A percentile compares a stretch with the other conserved stretches of the same genome.
Conservation (phyloP, 35 echinoderm and acorn worm species). For the Ophioderma brevispina region DNA sequence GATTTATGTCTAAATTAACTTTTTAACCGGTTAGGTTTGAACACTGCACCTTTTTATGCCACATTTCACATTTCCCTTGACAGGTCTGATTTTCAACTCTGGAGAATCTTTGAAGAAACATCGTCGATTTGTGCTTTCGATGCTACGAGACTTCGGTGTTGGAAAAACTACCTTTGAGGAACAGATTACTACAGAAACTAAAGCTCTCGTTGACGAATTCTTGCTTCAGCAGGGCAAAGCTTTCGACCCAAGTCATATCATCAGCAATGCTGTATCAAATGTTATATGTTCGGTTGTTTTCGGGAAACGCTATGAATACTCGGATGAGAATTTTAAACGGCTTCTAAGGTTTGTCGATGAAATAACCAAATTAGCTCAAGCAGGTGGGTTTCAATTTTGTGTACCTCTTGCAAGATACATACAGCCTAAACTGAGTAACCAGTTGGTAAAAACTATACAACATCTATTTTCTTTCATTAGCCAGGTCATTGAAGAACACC, state of each 20-base stretch:
- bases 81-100: no score
- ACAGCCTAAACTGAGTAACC: background rate
- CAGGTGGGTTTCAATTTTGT: conserved; percentile 16
- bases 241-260: background rate
- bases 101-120: conserved; percentile 16
- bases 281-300: conserved; percentile 51
- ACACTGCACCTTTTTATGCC: no score
- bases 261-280: conserved; percentile 43
- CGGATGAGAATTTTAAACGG: conserved; percentile 44
- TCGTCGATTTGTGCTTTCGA: conserved; percentile 16
- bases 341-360: background rate
- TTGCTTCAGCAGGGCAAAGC: background rate
- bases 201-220: conserved; percentile 15
- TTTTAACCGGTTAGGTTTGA: no score
- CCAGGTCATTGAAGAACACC: conserved; percentile 57
- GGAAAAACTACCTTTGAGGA: conserved; percentile 40
- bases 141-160: conserved; percentile 17
- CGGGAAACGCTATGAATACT: conserved; percentile 58
- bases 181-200: conserved; percentile 14
- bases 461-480: background rate
- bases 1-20: no score
- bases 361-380: conserved; percentile 7
- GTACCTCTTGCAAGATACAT: conserved; percentile 5
- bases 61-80: no score
- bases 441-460: conserved; percentile 9